These are phyloP conservation scores for Scotopteryx bipunctaria DNA, from an alignment of 2,888 invertebrate genomes.

Conservation along the genomic window DNA sequence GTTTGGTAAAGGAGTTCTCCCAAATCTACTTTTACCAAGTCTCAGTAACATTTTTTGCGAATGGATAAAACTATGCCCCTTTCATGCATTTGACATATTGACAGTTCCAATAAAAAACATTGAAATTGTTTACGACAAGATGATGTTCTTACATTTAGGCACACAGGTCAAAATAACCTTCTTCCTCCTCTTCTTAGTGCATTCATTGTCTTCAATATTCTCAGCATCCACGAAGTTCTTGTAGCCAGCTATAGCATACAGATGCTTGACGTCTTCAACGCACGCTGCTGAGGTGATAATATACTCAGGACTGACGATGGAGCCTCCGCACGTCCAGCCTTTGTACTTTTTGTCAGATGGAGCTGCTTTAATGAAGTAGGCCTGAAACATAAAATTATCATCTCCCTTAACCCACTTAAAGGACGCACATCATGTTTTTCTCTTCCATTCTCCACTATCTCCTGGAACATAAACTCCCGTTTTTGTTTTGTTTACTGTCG, in stretches of 20 bases:
- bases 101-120: too few species aligned
- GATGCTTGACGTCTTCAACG: constrained; percentile 43
- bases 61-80: too few species aligned
- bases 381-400: neutral
- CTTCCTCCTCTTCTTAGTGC: constrained; percentile 48
- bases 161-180: constrained; percentile 51
- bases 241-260: constrained; percentile 52
- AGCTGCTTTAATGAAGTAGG: constrained; percentile 24
- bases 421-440: too few species aligned
- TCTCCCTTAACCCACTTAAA: neutral
- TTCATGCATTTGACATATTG: too few species aligned
- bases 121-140: too few species aligned
- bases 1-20: too few species aligned
- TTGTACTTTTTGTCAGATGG: constrained; percentile 35
- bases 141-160: constrained; percentile 51
- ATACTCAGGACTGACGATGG: constrained; percentile 37
- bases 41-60: too few species aligned
- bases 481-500: too few species aligned
- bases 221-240: constrained; percentile 42
- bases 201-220: constrained; percentile 40
- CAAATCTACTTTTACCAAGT: too few species aligned
- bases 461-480: too few species aligned
- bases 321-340: constrained; percentile 51
- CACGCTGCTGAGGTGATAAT: constrained; percentile 53
- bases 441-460: too few species aligned